A percentile compares a stretch with the other conserved stretches of the same genome.
Conservation (phyloP, 2,888 invertebrate species). For the Smittia sp. region DNA sequence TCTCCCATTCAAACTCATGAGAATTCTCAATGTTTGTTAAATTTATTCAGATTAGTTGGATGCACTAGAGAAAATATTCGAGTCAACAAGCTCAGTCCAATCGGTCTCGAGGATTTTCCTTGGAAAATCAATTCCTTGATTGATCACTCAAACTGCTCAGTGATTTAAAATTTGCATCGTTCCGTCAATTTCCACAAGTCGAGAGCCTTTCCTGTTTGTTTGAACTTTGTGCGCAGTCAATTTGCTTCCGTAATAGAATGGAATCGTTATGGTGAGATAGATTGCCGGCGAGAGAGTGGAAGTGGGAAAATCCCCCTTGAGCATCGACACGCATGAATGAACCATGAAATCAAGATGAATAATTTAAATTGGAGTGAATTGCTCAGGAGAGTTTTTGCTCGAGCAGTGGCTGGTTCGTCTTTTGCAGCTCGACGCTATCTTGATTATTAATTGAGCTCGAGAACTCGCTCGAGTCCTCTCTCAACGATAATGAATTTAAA, state of each 20-base stretch:
- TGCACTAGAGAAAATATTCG: background rate
- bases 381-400: too few species aligned
- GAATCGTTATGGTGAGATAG: background rate
- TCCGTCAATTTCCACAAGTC: background rate
- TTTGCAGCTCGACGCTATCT: too few species aligned
- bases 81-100: background rate
- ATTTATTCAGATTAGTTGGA: background rate
- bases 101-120: background rate
- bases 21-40: background rate
- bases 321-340: background rate
- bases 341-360: background rate
- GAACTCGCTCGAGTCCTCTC: background rate
- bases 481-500: slow-evolving; percentile 2
- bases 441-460: too few species aligned
- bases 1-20: too few species aligned
- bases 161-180: background rate
- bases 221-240: background rate
- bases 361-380: too few species aligned
- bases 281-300: background rate
- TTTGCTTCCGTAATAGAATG: background rate
- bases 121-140: background rate
- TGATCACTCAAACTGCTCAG: background rate
- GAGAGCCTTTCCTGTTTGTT: slow-evolving; percentile 9
- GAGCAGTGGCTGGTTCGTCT: too few species aligned
- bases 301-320: background rate